Evolutionary conservation across 2,888 invertebrate species (phyloP).

Genomic region (Monoplex corrugatus): DNA sequence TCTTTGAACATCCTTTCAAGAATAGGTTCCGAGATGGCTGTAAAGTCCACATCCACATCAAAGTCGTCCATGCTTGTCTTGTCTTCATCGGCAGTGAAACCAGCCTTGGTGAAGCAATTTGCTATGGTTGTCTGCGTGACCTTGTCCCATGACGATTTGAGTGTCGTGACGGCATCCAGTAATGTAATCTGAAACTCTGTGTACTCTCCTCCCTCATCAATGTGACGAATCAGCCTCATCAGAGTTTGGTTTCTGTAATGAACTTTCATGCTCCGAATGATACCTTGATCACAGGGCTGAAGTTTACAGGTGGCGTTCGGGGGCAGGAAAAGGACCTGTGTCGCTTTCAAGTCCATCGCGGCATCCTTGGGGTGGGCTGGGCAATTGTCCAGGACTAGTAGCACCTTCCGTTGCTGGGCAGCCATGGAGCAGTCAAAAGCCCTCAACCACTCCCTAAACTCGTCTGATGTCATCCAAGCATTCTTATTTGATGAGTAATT

Average conservation of each 20-base stretch:
- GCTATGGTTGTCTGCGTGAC: background rate
- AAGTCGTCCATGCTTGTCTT: background rate
- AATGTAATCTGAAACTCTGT: background rate
- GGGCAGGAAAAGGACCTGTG: slow-evolving; percentile 37
- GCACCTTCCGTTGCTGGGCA: background rate
- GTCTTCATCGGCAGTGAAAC: background rate
- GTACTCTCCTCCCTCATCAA: background rate
- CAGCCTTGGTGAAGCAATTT: slow-evolving; percentile 27
- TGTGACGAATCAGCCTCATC: background rate
- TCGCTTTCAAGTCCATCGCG: background rate
- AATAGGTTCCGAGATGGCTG: background rate
- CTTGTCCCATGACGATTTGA: slow-evolving; percentile 19
- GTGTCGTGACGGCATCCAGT: background rate
- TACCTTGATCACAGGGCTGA: slow-evolving; percentile 36
- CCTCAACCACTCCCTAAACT: slow-evolving; percentile 44
- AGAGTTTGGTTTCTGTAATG: background rate
- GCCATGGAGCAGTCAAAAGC: background rate
- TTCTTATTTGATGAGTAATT: slow-evolving; percentile 36
- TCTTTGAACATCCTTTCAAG: background rate
- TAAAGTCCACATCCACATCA: background rate
- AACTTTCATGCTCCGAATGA: slow-evolving; percentile 39
- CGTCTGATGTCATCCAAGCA: slow-evolving; percentile 43
- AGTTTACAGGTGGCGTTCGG: slow-evolving; percentile 39
- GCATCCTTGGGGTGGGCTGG: background rate
- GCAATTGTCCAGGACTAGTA: background rate